These are phyloP conservation scores for Nomada flava DNA, from an alignment of 2,888 invertebrate species.

Conservation along the genomic window DNA sequence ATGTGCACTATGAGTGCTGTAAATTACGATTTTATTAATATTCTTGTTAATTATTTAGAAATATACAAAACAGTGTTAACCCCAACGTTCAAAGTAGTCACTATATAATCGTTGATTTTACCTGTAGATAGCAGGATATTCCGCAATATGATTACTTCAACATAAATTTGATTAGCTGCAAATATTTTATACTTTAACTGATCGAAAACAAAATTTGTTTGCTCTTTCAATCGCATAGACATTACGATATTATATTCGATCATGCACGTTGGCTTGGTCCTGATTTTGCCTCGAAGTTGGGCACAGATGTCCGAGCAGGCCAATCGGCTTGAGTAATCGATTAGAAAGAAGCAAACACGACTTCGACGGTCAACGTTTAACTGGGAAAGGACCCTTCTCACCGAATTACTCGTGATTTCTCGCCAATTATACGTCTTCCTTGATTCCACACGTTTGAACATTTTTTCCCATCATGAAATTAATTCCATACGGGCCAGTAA, in stretches of 20 bases:
- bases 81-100: not conserved
- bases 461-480: not conserved
- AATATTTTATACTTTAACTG: slow-evolving; percentile 5
- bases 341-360: slow-evolving; percentile 37
- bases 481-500: not conserved
- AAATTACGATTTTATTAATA: not conserved
- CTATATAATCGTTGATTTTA: not conserved
- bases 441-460: not conserved
- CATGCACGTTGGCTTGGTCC: slow-evolving; percentile 2
- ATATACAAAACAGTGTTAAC: not conserved
- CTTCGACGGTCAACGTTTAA: slow-evolving; percentile 17
- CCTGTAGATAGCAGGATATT: not conserved
- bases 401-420: not conserved
- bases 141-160: not conserved
- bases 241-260: slow-evolving; percentile 21
- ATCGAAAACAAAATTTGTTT: not conserved
- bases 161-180: not conserved
- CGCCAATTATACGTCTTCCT: slow-evolving; percentile 21
- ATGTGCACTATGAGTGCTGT: no score
- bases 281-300: slow-evolving; percentile 42
- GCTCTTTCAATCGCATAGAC: slow-evolving; percentile 35
- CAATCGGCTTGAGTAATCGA: slow-evolving; percentile 54
- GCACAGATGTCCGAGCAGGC: slow-evolving; percentile 1
- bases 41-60: not conserved
- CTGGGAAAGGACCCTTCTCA: not conserved